These are phyloP conservation scores for Xenops minutus DNA, from an alignment of 2,797 vertebrate species.

Conservation along the genomic window DNA sequence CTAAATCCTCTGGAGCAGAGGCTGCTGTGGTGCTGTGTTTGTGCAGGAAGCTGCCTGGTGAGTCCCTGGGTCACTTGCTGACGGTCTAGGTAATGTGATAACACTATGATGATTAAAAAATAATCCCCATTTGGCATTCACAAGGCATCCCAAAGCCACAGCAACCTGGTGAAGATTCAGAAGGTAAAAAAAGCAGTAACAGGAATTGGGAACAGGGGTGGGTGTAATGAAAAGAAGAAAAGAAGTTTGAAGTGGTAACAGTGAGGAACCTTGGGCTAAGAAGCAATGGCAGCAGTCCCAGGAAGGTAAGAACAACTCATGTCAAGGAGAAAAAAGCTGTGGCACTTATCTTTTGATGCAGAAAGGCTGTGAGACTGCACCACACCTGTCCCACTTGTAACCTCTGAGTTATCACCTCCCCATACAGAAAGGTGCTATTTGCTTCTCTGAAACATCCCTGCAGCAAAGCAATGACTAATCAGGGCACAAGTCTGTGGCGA, in stretches of 20 bases:
- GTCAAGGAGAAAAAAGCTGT: neutral
- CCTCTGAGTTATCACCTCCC: neutral
- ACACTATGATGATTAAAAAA: neutral
- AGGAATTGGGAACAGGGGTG: neutral
- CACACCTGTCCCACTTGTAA: neutral
- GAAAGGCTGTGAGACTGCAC: neutral
- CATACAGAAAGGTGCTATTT: neutral
- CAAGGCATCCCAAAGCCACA: neutral
- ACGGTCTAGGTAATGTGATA: neutral
- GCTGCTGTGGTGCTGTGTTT: neutral
- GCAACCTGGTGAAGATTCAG: neutral
- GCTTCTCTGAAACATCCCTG: neutral
- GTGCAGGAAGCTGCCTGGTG: neutral
- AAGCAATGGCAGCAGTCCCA: neutral
- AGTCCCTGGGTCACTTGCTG: neutral
- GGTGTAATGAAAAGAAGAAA: neutral
- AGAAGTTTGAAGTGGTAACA: neutral
- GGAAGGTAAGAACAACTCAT: neutral
- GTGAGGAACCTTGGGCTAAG: neutral
- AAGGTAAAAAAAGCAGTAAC: neutral
- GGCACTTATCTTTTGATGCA: neutral
- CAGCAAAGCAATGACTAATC: neutral
- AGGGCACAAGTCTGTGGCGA: fast-evolving
- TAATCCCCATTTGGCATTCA: neutral
- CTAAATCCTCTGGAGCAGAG: slow-evolving; percentile 3